These are phyloP conservation scores for Silurus meridionalis DNA, from an alignment of 2,113 vertebrate genomes.

Conservation along the genomic window DNA sequence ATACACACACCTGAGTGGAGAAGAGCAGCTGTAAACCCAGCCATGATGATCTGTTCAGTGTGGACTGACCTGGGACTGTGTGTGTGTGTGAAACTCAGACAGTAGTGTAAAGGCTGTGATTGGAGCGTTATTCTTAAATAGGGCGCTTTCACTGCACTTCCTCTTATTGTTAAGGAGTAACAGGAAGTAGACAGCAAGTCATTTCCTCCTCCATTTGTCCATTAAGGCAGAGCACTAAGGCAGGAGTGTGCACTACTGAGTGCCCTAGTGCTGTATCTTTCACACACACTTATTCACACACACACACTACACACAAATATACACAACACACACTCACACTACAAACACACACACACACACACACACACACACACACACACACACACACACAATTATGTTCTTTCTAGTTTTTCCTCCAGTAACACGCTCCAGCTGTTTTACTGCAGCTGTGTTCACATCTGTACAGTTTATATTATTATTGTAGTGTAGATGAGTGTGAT, in stretches of 20 bases:
- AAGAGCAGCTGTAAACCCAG: not conserved
- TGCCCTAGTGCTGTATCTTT: not conserved
- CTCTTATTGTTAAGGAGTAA: constrained; percentile 24
- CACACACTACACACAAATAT: too few relatives aligned
- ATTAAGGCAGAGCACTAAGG: not conserved
- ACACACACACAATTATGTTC: too few relatives aligned
- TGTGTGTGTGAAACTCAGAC: not conserved
- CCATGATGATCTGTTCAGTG: not conserved
- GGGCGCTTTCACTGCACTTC: not conserved
- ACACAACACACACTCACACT: too few relatives aligned
- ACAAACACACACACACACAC: too few relatives aligned
- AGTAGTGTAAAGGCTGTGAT: not conserved
- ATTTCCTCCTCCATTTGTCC: not conserved
- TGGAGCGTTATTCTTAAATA: not conserved
- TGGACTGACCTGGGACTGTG: not conserved
- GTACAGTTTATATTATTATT: not conserved
- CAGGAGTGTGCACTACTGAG: not conserved
- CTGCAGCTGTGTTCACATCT: not conserved
- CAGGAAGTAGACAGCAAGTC: constrained; percentile 9
- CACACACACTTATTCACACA: not conserved
- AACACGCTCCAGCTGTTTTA: not conserved
- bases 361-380: too few relatives aligned
- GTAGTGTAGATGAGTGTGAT: too few relatives aligned
- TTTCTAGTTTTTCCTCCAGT: not conserved
- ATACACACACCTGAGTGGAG: constrained; percentile 7